phyloP scores from a whole-genome alignment of 1,140 invertebrate genomes.

The Arion vulgaris region DNA sequence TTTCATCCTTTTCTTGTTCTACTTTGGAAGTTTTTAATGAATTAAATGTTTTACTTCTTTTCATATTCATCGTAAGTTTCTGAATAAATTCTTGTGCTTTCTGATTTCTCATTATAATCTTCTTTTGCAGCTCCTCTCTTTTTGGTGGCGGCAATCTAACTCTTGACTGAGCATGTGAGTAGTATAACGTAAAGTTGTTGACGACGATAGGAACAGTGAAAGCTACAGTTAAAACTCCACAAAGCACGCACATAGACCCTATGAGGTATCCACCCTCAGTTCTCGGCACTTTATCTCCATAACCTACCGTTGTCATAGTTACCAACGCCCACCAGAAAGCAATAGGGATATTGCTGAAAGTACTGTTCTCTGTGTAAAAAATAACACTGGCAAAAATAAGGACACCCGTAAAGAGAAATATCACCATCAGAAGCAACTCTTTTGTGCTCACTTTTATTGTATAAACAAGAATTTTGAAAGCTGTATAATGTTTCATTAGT shows the following conservation, averaged over 20 bases:
- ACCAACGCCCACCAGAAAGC: constrained; percentile 98
- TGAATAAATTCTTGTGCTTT: constrained; percentile 60
- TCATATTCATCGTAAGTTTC: constrained; percentile 55
- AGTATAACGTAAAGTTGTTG: constrained; percentile 98
- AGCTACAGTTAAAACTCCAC: constrained; percentile 96
- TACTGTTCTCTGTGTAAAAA: constrained; percentile 66
- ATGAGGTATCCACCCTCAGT: constrained; percentile 88
- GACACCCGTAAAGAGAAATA: constrained; percentile 70
- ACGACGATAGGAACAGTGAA: constrained; percentile 97
- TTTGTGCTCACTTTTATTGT: constrained; percentile 70
- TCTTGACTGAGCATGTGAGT: constrained; percentile 78
- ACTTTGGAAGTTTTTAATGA: constrained; percentile 30
- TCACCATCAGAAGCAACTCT: constrained; percentile 68
- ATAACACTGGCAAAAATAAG: constrained; percentile 71
- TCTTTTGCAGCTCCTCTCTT: constrained; percentile 61
- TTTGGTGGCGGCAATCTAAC: constrained; percentile 64
- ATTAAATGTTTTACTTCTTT: constrained; percentile 44
- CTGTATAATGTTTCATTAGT: constrained; percentile 72
- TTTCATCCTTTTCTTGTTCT: constrained; percentile 11
- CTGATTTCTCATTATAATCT: constrained; percentile 61
- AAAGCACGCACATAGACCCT: constrained; percentile 93
- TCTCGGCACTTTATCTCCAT: constrained; percentile 76
- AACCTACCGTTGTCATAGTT: constrained; percentile 98
- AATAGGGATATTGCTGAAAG: constrained; percentile 86
- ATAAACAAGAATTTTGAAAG: constrained; percentile 72